Evolutionary conservation across 2,113 vertebrate species (phyloP), one percentile per base, ranked within the genome.

Genomic region (Menidia beryllina): DNA sequence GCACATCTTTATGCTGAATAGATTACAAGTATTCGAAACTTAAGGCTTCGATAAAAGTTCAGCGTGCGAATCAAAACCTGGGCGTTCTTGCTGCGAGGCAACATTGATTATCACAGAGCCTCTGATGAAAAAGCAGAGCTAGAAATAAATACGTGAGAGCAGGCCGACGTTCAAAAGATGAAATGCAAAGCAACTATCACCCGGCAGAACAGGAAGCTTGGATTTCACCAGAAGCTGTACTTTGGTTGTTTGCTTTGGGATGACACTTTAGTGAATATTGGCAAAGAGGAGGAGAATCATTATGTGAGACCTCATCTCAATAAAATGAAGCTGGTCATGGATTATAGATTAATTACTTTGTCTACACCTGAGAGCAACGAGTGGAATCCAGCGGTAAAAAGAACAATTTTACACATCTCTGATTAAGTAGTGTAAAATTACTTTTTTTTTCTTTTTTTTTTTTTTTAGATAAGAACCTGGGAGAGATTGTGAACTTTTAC

Each of bases 261-360:
- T 60, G 47, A 47, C 41, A 59, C 63, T 75, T 74, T 8, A 43
- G 53, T 56, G 69, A 67, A 56, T 70, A 59, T 51, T 61, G 52
- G 53, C 30, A 76, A 21, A 69, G 49, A 65, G 30, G 52, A 67
- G 24, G 26, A 27, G 5, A 56, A 34, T 53, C 27, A 52, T 54
- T 66, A 25, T 68, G 34, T 55, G 34, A 71, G 75, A 70, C 67
- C 69, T 58, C 30, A 78, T 78, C 59, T 83, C 61, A 77, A 79
- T 77, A 81, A 77, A 80, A 69, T 60, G 70, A 48, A 72, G 55
- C 55, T 52, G 77, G 67, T 80, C 76, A 73, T 43, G 79, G 72
- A 75, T 84, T 80, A 82, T 55, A 76, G 60, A 81, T 84, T 71
- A 74, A 87, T 84, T 87, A 77, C 72, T 80, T 79, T 85, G 72